Conservation (phyloP, 2,113 vertebrate species). For the Bos indicus region DNA sequence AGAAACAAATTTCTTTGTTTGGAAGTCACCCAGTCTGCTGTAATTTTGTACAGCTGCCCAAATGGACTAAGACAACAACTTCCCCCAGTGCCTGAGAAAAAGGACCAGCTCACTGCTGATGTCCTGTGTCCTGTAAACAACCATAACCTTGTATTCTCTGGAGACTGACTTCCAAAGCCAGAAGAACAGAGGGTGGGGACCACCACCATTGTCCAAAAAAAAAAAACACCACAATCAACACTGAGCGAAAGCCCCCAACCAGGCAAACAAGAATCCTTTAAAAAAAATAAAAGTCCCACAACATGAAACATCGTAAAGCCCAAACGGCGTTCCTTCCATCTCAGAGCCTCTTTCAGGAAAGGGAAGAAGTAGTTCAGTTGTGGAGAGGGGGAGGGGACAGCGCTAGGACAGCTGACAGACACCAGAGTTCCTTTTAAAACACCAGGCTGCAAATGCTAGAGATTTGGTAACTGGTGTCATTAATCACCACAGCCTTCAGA, state of each 20-base stretch:
- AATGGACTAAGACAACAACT: not conserved
- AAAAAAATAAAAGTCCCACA: not conserved
- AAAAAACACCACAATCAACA: not conserved
- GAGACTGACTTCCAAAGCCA: not conserved
- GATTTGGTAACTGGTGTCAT: slow-evolving; percentile 39
- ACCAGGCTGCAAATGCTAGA: slow-evolving; percentile 26
- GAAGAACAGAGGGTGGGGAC: not conserved
- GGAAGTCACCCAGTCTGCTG: not conserved
- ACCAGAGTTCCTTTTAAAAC: slow-evolving; percentile 59
- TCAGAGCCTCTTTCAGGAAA: slow-evolving; percentile 50
- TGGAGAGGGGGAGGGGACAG: not conserved
- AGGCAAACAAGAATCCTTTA: not conserved
- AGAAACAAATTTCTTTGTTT: not conserved
- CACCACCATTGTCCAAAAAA: not conserved
- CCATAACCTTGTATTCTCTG: not conserved
- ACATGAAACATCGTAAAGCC: not conserved
- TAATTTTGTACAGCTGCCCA: not conserved
- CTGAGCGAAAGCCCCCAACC: not conserved
- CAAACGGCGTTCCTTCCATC: not conserved
- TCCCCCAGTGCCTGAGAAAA: not conserved
- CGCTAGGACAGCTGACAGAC: slow-evolving; percentile 34
- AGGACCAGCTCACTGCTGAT: not conserved
- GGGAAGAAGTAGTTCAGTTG: slow-evolving; percentile 41
- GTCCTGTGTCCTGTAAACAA: not conserved
- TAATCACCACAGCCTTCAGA: slow-evolving; percentile 4